Conservation (phyloP, 2,113 vertebrate species). For the Malurus elegans region DNA sequence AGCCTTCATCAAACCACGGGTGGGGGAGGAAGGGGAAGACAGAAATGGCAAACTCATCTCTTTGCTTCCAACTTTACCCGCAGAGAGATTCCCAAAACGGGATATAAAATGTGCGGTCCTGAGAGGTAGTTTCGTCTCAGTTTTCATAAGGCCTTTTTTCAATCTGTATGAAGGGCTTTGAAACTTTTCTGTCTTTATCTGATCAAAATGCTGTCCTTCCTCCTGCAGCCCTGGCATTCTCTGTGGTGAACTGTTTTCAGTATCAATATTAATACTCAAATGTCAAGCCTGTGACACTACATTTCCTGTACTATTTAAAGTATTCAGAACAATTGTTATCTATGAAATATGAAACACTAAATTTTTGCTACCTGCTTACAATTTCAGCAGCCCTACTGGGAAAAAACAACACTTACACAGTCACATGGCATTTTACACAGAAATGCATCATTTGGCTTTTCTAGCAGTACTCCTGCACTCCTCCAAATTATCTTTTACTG, state of each 20-base stretch:
- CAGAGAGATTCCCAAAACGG: background rate
- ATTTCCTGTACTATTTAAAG: slow-evolving; percentile 75
- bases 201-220: slow-evolving; percentile 48
- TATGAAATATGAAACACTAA: slow-evolving; percentile 64
- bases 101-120: background rate
- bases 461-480: background rate
- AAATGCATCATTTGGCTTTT: background rate
- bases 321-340: slow-evolving; percentile 66
- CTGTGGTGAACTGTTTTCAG: slow-evolving; percentile 73
- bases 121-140: background rate
- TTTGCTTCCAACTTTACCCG: background rate
- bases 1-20: background rate
- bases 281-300: slow-evolving; percentile 76
- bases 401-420: slow-evolving; percentile 19
- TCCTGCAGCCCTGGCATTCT: slow-evolving; percentile 59
- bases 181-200: slow-evolving; percentile 45
- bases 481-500: slow-evolving; percentile 21
- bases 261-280: slow-evolving; percentile 77
- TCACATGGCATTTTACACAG: slow-evolving; percentile 14
- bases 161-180: background rate
- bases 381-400: slow-evolving; percentile 48
- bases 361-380: slow-evolving; percentile 60
- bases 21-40: background rate
- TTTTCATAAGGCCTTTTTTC: background rate
- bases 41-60: background rate